Conservation (phyloP, 2,888 invertebrate genomes). For the Drymonia ruficornis region DNA sequence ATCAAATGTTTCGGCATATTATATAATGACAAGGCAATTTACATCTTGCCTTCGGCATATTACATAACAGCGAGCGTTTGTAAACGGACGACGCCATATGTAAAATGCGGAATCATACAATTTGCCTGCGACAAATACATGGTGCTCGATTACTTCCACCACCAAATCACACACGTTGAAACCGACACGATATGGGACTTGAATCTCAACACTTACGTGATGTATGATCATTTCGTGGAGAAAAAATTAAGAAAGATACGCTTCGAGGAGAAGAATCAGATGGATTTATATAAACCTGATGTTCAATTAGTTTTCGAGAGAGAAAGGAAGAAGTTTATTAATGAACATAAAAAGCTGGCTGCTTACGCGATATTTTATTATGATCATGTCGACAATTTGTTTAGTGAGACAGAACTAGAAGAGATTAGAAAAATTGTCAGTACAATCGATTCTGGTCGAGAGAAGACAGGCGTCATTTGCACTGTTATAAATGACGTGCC, state of each 20-base stretch:
- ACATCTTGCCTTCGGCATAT: too few species aligned
- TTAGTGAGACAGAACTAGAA: conserved; percentile 2
- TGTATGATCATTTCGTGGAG: conserved; percentile 14
- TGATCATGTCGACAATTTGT: neutral
- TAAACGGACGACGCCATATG: too few species aligned
- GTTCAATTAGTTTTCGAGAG: conserved; percentile 9
- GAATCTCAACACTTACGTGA: conserved; percentile 10
- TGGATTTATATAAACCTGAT: conserved; percentile 14
- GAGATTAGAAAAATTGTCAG: conserved; percentile 9
- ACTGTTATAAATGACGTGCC: conserved; percentile 10
- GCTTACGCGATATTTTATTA: conserved; percentile 12
- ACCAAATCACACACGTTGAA: conserved; percentile 9
- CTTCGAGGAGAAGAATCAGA: conserved; percentile 14
- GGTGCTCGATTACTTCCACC: conserved; percentile 12
- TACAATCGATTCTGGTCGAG: conserved; percentile 10
- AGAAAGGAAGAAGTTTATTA: conserved; percentile 12
- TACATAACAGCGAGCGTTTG: too few species aligned
- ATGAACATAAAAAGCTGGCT: conserved; percentile 15
- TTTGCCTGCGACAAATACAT: too few species aligned
- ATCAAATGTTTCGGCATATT: too few species aligned
- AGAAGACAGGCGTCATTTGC: conserved; percentile 14
- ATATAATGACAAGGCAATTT: too few species aligned
- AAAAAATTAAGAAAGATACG: conserved; percentile 14
- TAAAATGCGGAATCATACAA: too few species aligned
- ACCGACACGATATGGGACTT: conserved; percentile 11